Base-by-base conservation (phyloP, 2,888 invertebrate genomes). In the Antitype chi region DNA sequence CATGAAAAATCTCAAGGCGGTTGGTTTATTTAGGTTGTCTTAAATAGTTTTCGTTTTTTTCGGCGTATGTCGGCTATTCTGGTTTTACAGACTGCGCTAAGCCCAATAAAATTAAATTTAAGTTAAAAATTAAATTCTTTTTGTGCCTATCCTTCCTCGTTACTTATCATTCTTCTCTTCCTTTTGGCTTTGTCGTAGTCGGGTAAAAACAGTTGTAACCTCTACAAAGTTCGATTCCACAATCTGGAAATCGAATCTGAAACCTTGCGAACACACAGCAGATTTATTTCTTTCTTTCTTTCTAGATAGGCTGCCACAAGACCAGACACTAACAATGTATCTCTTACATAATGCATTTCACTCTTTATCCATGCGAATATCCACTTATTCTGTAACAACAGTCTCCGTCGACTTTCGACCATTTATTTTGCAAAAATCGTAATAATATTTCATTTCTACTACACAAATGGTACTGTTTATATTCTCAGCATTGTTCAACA, bases 401-500 rank as follows among this genome's bases (percentile, higher is more conserved):
- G 7, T 15, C 25, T 71, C 68, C 53, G 25, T 70, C 53, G 28
- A 69, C 75, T 82, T 84, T 80, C 85, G 32, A 53, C 75, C 64
- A 71, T 74, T 80, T 71, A 80, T 71, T 82, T 74, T 71, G 64
- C 71, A 80, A 80, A 80, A 74, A 67, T 49, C 59, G 49, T 28
- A 55, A 66, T 60, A 69, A 70, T 59, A 78, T 73, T 70, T 70
- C 62, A 80, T 71, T 15, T 71, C 68, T 52, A 53, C 11, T 69
- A 32, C 25, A 55, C 15, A 38, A 69, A 72, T 70, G 17, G 69
- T 57, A 64, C 17, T 72, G 66, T 76, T 76, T 67, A 74, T 70
- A 28, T 76, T 82, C 85, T 32, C 82, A 85, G 53, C 70, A 85
- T 82, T 85, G 81, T 82, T 70, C 60, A 59, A 49, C 63, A 8